phyloP scores from a whole-genome alignment of 2,888 invertebrate species.

The Folsomia manolachei region DNA sequence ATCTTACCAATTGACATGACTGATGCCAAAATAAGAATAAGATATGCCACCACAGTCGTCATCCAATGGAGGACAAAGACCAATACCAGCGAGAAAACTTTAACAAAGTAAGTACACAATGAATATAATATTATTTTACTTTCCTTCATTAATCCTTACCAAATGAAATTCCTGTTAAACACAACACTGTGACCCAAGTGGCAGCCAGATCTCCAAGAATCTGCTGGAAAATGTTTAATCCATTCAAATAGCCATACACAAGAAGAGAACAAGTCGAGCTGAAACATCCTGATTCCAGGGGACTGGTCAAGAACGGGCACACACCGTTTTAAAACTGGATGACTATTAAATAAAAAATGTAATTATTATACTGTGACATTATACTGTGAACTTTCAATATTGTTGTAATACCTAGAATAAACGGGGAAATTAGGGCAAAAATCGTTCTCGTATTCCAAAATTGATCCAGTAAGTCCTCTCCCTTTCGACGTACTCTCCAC shows the following conservation, averaged over 20 bases:
- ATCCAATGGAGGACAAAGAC: slow-evolving; percentile 79
- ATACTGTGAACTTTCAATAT: too few relatives aligned
- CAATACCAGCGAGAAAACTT: slow-evolving; percentile 77
- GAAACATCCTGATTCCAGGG: slow-evolving; percentile 63
- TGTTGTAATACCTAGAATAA: slow-evolving; percentile 72
- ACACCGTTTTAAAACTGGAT: slow-evolving; percentile 77
- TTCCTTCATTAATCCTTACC: slow-evolving; percentile 63
- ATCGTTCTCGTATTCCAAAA: slow-evolving; percentile 55
- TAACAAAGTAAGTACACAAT: too few relatives aligned
- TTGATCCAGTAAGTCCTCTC: slow-evolving; percentile 19
- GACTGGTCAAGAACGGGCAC: slow-evolving; percentile 63
- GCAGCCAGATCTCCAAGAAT: slow-evolving; percentile 82
- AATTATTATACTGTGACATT: too few relatives aligned
- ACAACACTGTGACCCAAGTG: slow-evolving; percentile 81
- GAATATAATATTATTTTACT: not conserved
- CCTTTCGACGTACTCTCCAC: slow-evolving; percentile 23
- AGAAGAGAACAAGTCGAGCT: too few relatives aligned
- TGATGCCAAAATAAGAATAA: slow-evolving; percentile 77
- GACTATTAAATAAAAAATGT: slow-evolving; percentile 34
- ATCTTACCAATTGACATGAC: slow-evolving; percentile 72
- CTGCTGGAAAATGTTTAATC: slow-evolving; percentile 84
- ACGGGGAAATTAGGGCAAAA: slow-evolving; percentile 79
- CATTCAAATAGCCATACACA: slow-evolving; percentile 79
- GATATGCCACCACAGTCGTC: slow-evolving; percentile 79
- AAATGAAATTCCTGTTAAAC: slow-evolving; percentile 74